Base-by-base conservation (phyloP, 2,888 invertebrate species). In the Terebella lapidaria region DNA sequence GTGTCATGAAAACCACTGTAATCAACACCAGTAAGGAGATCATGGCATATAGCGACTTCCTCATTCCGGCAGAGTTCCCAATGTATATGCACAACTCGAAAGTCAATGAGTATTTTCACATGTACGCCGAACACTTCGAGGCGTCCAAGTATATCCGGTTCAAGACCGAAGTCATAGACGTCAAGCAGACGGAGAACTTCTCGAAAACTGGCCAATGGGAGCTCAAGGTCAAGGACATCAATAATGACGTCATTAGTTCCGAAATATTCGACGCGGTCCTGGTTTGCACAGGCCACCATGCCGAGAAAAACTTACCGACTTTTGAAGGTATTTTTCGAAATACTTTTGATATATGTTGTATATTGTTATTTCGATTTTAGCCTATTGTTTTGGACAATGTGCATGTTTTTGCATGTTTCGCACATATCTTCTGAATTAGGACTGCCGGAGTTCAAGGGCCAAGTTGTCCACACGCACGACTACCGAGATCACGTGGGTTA, bases 11-110 rank as follows among this genome's bases (percentile, higher is more conserved):
- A n/a, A n/a, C n/a, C n/a, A n/a, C n/a, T n/a, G n/a, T n/a, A n/a
- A n/a, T n/a, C n/a, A n/a, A n/a, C n/a, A n/a, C n/a, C n/a, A n/a
- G n/a, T n/a, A n/a, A n/a, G n/a, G n/a, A n/a, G n/a, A n/a, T n/a
- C n/a, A n/a, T n/a, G n/a, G n/a, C n/a, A n/a, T n/a, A n/a, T n/a
- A n/a, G 42, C 42, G n/a, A n/a, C n/a, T n/a, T n/a, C n/a, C n/a
- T n/a, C n/a, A n/a, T n/a, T n/a, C n/a, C n/a, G n/a, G n/a, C n/a
- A n/a, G n/a, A n/a, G n/a, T n/a, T n/a, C n/a, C n/a, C n/a, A n/a
- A n/a, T n/a, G n/a, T 79, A 71, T 64, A 77, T 79, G 77, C 79
- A 78, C 66, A 76, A 80, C 64, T 67, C 71, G 29, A 68, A 67
- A 22, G 73, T 81, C 45, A 60, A 71, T 57, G 66, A 72, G 30